phyloP scores from a whole-genome alignment of 2,113 vertebrate species.

The human (Homo sapiens) region DNA sequence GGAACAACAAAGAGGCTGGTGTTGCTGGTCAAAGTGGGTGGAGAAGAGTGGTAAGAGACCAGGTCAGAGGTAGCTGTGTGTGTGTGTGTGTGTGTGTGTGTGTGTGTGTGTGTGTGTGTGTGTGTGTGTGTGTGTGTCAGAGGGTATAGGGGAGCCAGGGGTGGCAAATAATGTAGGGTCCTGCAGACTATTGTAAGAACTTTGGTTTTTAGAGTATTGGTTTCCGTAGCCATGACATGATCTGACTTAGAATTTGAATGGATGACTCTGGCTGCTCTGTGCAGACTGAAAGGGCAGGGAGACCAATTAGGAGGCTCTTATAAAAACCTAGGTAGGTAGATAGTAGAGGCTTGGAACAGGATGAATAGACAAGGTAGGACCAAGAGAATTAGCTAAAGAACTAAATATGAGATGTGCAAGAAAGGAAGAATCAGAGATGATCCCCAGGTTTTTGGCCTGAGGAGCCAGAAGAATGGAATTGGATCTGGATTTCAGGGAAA shows the following conservation, averaged over 20 bases:
- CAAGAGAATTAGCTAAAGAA: not conserved
- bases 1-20: not conserved
- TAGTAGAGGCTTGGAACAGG: not conserved
- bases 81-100: rapidly evolving
- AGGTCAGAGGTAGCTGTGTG: rapidly evolving
- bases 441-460: not conserved
- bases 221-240: not conserved
- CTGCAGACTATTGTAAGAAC: not conserved
- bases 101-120: no score
- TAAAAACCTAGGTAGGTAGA: not conserved
- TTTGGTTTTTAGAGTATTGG: not conserved
- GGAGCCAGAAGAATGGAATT: not conserved
- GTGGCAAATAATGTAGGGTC: not conserved
- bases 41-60: not conserved
- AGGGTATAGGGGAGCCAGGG: not conserved
- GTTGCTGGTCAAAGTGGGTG: no score
- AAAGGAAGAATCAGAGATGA: not conserved
- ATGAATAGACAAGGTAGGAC: not conserved
- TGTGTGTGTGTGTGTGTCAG: no score
- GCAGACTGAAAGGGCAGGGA: not conserved
- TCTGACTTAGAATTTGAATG: not conserved
- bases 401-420: not conserved
- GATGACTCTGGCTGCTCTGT: not conserved
- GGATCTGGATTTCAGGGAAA: not conserved
- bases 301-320: not conserved